Base-by-base conservation (phyloP, 2,113 vertebrate genomes). In the Rattus rattus region DNA sequence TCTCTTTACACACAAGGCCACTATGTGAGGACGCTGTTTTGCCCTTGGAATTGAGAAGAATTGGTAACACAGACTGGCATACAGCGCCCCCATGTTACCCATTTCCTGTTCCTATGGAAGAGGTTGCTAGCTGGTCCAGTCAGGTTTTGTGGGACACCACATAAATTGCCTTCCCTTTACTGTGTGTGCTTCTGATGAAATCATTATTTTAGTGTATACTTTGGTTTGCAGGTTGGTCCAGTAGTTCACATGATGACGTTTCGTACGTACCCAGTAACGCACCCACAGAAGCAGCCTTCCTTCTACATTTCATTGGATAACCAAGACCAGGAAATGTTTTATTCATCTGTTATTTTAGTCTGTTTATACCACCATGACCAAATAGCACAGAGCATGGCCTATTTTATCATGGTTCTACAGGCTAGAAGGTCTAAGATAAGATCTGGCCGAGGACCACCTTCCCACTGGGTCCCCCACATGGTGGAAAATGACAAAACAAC, bases 241-340 rank as follows among this genome's bases (percentile, higher is more conserved):
- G 52, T 49, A 69, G 56, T 56, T 11, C 7, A 36, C 56, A 36
- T 75, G 30, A 79, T 49, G 77, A 79, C 0, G 1, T 12, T 75
- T 65, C 87, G 20, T 24, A n/a, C 47, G 28, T 70, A 54, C 6
- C n/a, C 16, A 49, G 1, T 73, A 69, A 43, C 70, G 17, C 17
- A 54, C 2, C 11, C 39, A 5, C 30, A 28, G 26, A 87, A 83
- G 7, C 22, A 72, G 10, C 67, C 39, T 63, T 83, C 43, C 19
- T 73, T 86, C 75, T 70, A 77, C 61, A 5, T 92, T 77, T 96
- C 73, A 36, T 8, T 94, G 54, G 49, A 73, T 95, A 61, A 54
- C 67, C 19, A 70, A 92, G 69, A 7, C 2, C 16, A 77, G 26
- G 5, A 20, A 28, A 1, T 72, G 9, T 43, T 73, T 93, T 61